A percentile compares a stretch with the other conserved stretches of the same genome.
Evolutionary conservation across 2,888 invertebrate genomes (phyloP).

Genomic region (Biston stratarius): DNA sequence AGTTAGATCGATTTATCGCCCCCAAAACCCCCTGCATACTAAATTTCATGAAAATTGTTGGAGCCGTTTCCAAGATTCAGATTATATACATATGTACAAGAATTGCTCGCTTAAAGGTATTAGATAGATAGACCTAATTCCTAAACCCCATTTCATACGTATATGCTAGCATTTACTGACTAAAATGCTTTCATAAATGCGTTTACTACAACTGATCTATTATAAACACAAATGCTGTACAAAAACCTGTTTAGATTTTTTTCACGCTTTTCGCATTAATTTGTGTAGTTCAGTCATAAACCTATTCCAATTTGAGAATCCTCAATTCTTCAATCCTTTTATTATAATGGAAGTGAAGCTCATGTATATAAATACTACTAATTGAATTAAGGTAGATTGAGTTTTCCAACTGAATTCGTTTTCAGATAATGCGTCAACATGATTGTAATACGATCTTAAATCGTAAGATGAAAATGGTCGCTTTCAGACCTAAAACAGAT

Average conservation of each 20-base stretch:
- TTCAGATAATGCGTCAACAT: not conserved
- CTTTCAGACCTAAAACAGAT: not conserved
- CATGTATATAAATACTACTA: slow-evolving; percentile 7
- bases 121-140: no score
- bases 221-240: no score
- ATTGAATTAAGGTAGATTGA: slow-evolving; percentile 6
- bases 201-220: no score
- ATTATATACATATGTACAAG: no score
- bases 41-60: no score
- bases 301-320: not conserved
- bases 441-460: not conserved
- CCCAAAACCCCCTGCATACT: no score
- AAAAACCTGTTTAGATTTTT: not conserved
- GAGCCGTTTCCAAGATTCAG: no score
- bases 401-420: not conserved
- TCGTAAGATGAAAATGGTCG: not conserved
- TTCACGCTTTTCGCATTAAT: not conserved
- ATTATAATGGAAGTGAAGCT: not conserved
- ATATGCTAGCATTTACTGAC: no score
- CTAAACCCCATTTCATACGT: no score
- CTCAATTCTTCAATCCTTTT: slow-evolving; percentile 6
- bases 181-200: no score
- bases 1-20: no score
- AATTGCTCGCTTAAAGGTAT: no score
- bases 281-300: not conserved